A percentile compares a stretch with the other conserved stretches of the same genome.
These are phyloP conservation scores for Mormyrus hasselquistii DNA, from an alignment of 2,797 vertebrate genomes.

Conservation along the genomic window DNA sequence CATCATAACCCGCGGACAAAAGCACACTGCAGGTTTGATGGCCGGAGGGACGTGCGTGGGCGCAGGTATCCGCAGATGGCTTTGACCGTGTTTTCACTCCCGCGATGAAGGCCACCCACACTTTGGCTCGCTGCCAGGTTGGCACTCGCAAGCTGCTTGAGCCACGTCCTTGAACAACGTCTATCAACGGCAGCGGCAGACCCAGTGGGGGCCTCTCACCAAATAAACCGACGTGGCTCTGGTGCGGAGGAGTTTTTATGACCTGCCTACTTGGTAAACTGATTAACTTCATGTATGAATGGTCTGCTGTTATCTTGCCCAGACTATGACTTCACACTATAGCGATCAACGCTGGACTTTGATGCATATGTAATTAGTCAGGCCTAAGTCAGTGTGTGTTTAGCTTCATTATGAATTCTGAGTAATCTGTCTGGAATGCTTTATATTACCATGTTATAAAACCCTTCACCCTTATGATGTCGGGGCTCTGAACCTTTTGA, in stretches of 20 bases:
- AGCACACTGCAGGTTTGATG: not conserved
- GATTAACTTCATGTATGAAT: not conserved
- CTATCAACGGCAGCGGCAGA: not conserved
- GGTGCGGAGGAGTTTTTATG: not conserved
- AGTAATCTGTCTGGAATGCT: not conserved
- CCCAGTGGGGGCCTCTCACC: not conserved
- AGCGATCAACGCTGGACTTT: not conserved
- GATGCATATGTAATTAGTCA: not conserved
- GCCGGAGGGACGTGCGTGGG: slow-evolving; percentile 20
- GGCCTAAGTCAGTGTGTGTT: not conserved
- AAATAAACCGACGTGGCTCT: not conserved
- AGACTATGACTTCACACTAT: not conserved
- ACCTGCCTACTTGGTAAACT: not conserved
- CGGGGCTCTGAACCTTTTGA: not conserved
- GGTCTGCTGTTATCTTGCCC: not conserved
- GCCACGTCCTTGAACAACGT: not conserved
- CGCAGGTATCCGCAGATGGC: not conserved
- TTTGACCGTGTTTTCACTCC: slow-evolving; percentile 16
- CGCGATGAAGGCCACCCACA: slow-evolving; percentile 5
- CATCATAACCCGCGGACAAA: not conserved
- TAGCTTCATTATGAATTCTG: not conserved
- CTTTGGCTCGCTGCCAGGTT: slow-evolving; percentile 5
- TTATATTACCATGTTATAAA: not conserved
- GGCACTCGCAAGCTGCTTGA: not conserved
- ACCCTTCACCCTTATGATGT: not conserved